Base-by-base conservation (phyloP, 2,797 vertebrate genomes). In the Melanotaenia pygmaea region DNA sequence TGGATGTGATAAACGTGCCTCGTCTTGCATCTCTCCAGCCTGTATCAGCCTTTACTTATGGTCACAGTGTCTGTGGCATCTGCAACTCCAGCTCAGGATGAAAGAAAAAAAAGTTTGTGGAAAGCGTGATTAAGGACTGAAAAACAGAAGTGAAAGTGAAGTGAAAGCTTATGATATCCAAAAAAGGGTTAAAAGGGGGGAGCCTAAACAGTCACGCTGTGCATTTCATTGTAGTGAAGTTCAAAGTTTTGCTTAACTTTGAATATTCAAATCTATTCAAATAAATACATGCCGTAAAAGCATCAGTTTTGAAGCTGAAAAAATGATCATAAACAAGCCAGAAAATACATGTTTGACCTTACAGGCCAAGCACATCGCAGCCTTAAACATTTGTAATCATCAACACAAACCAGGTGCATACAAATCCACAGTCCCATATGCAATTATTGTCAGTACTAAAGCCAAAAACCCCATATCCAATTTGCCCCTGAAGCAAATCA, bases 221-320 rank as follows among this genome's bases (percentile, higher is more conserved):
- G 69, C 5, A 28, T 18, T 51, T 12, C 51, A 51, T 79, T 12
- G 18, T 56, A 32, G 32, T 58, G 56, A 59, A 72, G 43, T 56
- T 72, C 37, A 35, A 30, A 30, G 30, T 51, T 92, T 86, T 88
- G 74, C 67, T 45, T 72, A 83, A 82, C 77, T 91, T 88, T 90
- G 76, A 69, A 83, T 88, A 91, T 87, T 83, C 74, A 88, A 84
- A 89, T 83, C 22, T 47, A 86, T 66, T 77, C 60, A 79, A 84
- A 86, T 59, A 70, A 18, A 56, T 22, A 47, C 47, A 62, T 34
- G 57, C 69, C 75, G 50, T 4, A 40, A 45, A 68, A 65, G 69
- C 37, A 80, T 72, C 50, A n/a, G 76, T 79, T 53, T 45, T 69
- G 13, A 70, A 77, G 70, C 85, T 64, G 62, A 20, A 2, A 64